Evolutionary conservation across 2,797 vertebrate genomes (phyloP), one percentile per base, ranked within the genome.

Genomic region (Antrozous pallidus): DNA sequence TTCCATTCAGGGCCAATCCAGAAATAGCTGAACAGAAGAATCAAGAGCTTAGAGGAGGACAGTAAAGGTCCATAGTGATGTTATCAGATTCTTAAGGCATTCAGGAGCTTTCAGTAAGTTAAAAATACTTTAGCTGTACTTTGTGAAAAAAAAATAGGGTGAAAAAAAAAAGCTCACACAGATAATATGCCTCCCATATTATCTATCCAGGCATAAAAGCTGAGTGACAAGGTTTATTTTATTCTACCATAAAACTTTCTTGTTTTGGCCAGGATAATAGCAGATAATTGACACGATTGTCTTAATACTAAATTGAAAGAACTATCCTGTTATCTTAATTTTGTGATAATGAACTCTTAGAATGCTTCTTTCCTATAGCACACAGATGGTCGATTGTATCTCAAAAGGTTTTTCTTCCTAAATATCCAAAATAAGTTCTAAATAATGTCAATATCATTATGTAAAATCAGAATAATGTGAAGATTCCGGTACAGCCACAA

Each of bases 401-500:
- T 97, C 88, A 88, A 54, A 95, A 96, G 28, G 65, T 3, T 2
- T 8, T 95, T 74, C 82, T 93, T 5, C 90, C 67, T 88, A 97
- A 97, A 96, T 94, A 96, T 67, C 81, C 87, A 84, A 96, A 97
- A 97, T 96, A 98, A 98, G 96, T 84, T 97, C 74, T 87, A 97
- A 97, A 96, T 96, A 97, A 97, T 95, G 47, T 81, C 78, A 93
- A 82, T 88, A 93, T n/a, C 22, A 80, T 96, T 97, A 97, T 94
- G 87, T 56, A 95, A 96, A 97, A 75, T 96, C 92, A 96, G 87
- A 93, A 88, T 83, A 33, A 95, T 77, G 47, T 83, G 85, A 89
- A 31, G 36, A 92, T 65, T 90, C 67, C 88, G 89, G 83, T 71
- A 88, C 9, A 95, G 91, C 4, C 94, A 42, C 42, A 96, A 94